phyloP scores from a whole-genome alignment of 2,888 invertebrate species.

The Leptogaster cylindrica region DNA sequence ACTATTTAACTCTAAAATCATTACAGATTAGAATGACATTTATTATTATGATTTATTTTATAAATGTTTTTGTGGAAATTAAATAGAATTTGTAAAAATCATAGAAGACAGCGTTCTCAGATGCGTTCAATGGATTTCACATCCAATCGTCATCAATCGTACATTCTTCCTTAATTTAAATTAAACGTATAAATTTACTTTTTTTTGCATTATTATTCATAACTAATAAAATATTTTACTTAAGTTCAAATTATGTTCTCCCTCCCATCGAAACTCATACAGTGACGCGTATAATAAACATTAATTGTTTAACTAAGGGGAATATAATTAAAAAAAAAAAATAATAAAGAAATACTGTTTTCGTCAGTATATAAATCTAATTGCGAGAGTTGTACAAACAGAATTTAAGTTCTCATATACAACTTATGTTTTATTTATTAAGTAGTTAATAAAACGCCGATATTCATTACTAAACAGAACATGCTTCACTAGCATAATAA shows the following conservation, averaged over 20 bases:
- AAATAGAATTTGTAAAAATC: slow-evolving; percentile 40
- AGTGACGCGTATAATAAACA: slow-evolving; percentile 22
- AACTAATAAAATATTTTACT: slow-evolving; percentile 38
- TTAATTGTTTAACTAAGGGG: slow-evolving; percentile 16
- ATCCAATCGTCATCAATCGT: slow-evolving; percentile 37
- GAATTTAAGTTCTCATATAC: slow-evolving; percentile 36
- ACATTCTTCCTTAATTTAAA: slow-evolving; percentile 24
- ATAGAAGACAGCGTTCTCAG: slow-evolving; percentile 37
- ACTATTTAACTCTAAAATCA: slow-evolving; percentile 51
- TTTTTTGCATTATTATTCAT: slow-evolving; percentile 30
- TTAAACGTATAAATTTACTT: slow-evolving; percentile 9
- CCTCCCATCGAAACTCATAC: slow-evolving; percentile 37
- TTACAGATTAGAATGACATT: slow-evolving; percentile 51
- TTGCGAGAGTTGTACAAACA: slow-evolving; percentile 40
- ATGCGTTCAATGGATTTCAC: slow-evolving; percentile 29
- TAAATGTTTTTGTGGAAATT: slow-evolving; percentile 39
- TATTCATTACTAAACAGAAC: too few species aligned
- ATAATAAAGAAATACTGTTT: slow-evolving; percentile 31
- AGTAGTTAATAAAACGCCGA: slow-evolving; percentile 36
- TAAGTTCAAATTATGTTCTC: slow-evolving; percentile 40
- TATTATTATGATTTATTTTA: slow-evolving; percentile 49
- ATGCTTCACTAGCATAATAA: too few species aligned
- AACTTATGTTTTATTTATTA: slow-evolving; percentile 38
- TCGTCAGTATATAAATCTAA: slow-evolving; percentile 34
- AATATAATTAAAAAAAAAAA: slow-evolving; percentile 9